These are phyloP conservation scores for Cromileptes altivelis DNA, from an alignment of 2,113 vertebrate species.

Conservation along the genomic window DNA sequence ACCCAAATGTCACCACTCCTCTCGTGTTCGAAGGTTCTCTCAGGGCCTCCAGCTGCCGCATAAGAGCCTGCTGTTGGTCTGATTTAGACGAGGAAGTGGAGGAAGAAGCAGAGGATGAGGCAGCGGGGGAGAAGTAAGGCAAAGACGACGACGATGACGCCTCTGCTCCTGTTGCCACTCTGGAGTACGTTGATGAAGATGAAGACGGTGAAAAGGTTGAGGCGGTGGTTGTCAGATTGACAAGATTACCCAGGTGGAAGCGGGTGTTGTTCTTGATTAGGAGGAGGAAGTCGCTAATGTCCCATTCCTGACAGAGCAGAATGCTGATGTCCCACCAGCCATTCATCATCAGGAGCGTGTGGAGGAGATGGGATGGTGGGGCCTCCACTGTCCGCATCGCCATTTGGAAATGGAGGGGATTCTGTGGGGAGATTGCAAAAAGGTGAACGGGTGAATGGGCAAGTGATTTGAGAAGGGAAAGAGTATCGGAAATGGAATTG, in stretches of 20 bases:
- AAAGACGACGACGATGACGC: constrained; percentile 52
- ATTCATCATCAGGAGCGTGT: constrained; percentile 94
- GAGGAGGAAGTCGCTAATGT: constrained; percentile 91
- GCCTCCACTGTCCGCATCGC: constrained; percentile 88
- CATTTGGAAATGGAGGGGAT: constrained; percentile 96
- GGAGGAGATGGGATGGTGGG: constrained; percentile 89
- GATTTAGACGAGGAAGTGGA: constrained; percentile 82
- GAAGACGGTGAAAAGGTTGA: constrained; percentile 66
- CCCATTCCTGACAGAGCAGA: constrained; percentile 94
- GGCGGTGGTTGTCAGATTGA: constrained; percentile 90
- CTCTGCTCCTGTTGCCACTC: constrained; percentile 19
- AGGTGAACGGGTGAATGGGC: background rate
- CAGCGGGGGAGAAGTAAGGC: constrained; percentile 51
- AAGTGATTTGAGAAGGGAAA: background rate
- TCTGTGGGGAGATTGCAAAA: constrained; percentile 81
- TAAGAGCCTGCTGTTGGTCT: constrained; percentile 88
- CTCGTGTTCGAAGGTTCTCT: constrained; percentile 87
- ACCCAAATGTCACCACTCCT: constrained; percentile 95
- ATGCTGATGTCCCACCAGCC: constrained; percentile 98
- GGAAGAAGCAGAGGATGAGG: constrained; percentile 41
- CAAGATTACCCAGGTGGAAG: constrained; percentile 91
- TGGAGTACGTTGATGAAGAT: constrained; percentile 43
- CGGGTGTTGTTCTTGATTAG: constrained; percentile 92
- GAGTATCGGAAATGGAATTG: background rate
- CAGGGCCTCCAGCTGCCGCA: constrained; percentile 87